Percentiles rank a stretch among this genome's conserved stretches.
These are phyloP conservation scores for Apostichopus japonicus DNA, from an alignment of 35 echinoderm and acorn worm species.

Conservation along the genomic window DNA sequence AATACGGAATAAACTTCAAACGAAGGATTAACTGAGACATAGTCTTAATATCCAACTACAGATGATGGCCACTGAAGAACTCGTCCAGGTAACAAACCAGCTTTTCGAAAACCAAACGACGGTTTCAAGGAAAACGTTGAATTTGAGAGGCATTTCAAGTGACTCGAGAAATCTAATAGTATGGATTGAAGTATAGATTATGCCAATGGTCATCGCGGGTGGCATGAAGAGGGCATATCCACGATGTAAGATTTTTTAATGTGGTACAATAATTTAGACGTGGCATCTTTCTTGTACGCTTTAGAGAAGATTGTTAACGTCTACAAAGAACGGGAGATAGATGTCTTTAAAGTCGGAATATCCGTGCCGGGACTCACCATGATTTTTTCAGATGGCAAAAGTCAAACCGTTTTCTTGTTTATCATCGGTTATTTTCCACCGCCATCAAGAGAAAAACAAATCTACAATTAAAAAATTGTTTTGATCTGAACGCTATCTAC, in stretches of 20 bases:
- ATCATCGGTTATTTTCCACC: slow-evolving; percentile 64
- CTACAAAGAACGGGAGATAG: slow-evolving; percentile 29
- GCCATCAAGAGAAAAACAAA: slow-evolving; percentile 45
- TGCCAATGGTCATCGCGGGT: neutral
- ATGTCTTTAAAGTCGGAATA: slow-evolving; percentile 49
- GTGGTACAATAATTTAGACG: slow-evolving; percentile 55
- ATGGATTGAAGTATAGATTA: slow-evolving; percentile 31
- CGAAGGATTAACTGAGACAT: too few relatives aligned
- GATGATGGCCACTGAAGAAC: too few relatives aligned
- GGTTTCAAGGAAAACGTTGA: too few relatives aligned
- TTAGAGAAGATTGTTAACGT: slow-evolving; percentile 49
- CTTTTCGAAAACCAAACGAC: too few relatives aligned
- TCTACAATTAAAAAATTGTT: slow-evolving; percentile 58
- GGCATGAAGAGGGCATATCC: slow-evolving; percentile 24
- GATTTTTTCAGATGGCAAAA: slow-evolving; percentile 14
- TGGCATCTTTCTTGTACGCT: slow-evolving; percentile 47
- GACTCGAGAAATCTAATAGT: slow-evolving; percentile 17
- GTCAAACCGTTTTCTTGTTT: slow-evolving; percentile 32
- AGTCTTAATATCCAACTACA: too few relatives aligned
- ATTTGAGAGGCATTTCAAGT: slow-evolving; percentile 24
- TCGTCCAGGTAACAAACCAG: too few relatives aligned
- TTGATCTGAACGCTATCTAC: slow-evolving; percentile 73
- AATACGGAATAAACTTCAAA: too few relatives aligned
- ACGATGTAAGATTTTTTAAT: slow-evolving; percentile 53
- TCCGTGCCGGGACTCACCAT: slow-evolving; percentile 50